Evolutionary conservation across 2,888 invertebrate species (phyloP), one percentile per base, ranked within the genome.

Genomic region (Eupithecia dodoneata): DNA sequence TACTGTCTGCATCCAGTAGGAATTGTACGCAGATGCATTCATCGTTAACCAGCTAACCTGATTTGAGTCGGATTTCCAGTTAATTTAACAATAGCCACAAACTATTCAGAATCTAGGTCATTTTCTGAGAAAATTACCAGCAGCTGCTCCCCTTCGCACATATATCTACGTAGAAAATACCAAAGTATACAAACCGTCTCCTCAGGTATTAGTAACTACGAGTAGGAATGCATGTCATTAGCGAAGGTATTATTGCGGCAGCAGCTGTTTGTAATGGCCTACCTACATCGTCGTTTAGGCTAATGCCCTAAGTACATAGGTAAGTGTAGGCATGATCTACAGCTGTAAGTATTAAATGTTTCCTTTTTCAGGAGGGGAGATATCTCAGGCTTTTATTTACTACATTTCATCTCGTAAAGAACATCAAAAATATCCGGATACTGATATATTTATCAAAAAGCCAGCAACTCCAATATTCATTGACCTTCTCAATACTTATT

Each of bases 261-360:
- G 73, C 81, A 80, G 78, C 74, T 81, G 82, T 76, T 76, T 73
- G 76, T 82, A 81, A 82, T 80, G 79, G 76, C 74, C 78, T 76
- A 80, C 74, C 78, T 76, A 80, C 59, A 79, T 76, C 71, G 72
- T 73, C 72, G 75, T 76, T 81, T 45, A 75, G 65, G 70, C 76
- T 81, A 81, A 81, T 81, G 76, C 74, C 59, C 69, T 55, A 65
- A 49, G 44, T 52, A 59, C 30, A 30, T 30, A 63, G 30, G 63
- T 1, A 63, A 30, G 10, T 30, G 63, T 74, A 72, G 69, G 72
- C 52, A 72, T 42, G 42, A 69, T 44, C 67, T 18, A 69, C 45
- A 15, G 63, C 63, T 18, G 9, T 59, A 18, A 18, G 59, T 59
- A 7, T 18, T 3, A 59, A 59, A 18, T 59, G 18, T 18, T 18